phyloP scores from a whole-genome alignment of 2,113 vertebrate species.

The Neolamprologus kungweensis region DNA sequence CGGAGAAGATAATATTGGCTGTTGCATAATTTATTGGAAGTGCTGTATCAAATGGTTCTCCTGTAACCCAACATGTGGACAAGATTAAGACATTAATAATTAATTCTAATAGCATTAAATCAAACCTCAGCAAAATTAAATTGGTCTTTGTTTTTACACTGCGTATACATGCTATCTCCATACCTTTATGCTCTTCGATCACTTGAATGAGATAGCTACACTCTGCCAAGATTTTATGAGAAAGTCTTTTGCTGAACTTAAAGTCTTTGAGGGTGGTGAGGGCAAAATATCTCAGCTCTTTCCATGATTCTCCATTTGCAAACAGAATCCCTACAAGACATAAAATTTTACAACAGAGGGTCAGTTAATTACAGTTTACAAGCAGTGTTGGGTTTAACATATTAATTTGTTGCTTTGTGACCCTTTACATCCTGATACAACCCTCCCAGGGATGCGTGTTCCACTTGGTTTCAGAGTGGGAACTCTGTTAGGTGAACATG shows the following conservation, averaged over 20 bases:
- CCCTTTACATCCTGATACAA: too few species aligned
- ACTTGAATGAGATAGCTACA: constrained; percentile 24
- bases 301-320: constrained; percentile 50
- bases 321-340: not conserved
- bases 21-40: constrained; percentile 44
- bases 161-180: not conserved
- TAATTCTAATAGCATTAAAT: not conserved
- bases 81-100: not conserved
- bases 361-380: not conserved
- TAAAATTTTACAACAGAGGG: not conserved
- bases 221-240: constrained; percentile 57
- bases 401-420: too few species aligned
- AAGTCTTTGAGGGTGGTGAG: constrained; percentile 57
- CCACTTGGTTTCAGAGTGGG: too few species aligned
- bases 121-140: not conserved
- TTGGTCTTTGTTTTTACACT: not conserved
- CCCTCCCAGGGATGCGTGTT: too few species aligned
- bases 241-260: constrained; percentile 51
- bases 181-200: constrained; percentile 25
- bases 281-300: constrained; percentile 60
- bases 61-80: constrained; percentile 12
- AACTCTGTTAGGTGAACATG: too few species aligned
- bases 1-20: constrained; percentile 66
- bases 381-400: too few species aligned
- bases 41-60: constrained; percentile 54